A percentile compares a stretch with the other conserved stretches of the same genome.
Evolutionary conservation across 1,140 invertebrate species (phyloP).

Genomic region (Hycleus cichorii): DNA sequence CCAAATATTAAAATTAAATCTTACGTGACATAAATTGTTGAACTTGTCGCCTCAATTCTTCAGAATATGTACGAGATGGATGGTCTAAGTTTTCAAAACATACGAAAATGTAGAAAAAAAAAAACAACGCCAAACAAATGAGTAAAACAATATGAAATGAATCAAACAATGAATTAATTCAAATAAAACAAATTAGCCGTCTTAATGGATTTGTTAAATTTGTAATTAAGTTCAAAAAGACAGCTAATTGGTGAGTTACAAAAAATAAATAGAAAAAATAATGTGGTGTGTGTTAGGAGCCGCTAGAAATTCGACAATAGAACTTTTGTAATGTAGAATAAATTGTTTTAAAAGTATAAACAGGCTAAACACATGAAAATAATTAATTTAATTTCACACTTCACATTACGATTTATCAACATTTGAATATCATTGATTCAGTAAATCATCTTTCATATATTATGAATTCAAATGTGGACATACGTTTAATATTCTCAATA

Average conservation of each 20-base stretch:
- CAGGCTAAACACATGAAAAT: background rate
- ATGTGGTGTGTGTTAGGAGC: too few species aligned
- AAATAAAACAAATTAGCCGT: slow-evolving; percentile 2
- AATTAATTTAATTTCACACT: background rate
- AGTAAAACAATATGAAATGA: slow-evolving; percentile 16
- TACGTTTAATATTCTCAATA: too few species aligned
- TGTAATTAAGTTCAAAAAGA: too few species aligned
- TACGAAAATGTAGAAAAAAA: slow-evolving; percentile 28
- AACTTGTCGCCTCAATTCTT: slow-evolving; percentile 35
- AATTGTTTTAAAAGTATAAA: background rate
- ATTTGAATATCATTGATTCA: too few species aligned
- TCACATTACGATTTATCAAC: too few species aligned
- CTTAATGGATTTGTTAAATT: too few species aligned
- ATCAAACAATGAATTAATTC: slow-evolving; percentile 12
- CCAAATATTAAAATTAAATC: slow-evolving; percentile 23
- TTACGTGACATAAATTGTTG: slow-evolving; percentile 37
- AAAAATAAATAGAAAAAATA: slow-evolving; percentile 8
- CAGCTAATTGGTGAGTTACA: slow-evolving; percentile 15
- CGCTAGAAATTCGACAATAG: too few species aligned
- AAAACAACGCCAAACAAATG: slow-evolving; percentile 27
- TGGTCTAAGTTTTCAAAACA: slow-evolving; percentile 28
- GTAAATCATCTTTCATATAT: too few species aligned
- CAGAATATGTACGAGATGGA: slow-evolving; percentile 35
- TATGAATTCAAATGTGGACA: too few species aligned
- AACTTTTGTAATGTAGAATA: too few species aligned